Conservation (phyloP, 1,140 invertebrate genomes). For the Phthorimaea operculella region DNA sequence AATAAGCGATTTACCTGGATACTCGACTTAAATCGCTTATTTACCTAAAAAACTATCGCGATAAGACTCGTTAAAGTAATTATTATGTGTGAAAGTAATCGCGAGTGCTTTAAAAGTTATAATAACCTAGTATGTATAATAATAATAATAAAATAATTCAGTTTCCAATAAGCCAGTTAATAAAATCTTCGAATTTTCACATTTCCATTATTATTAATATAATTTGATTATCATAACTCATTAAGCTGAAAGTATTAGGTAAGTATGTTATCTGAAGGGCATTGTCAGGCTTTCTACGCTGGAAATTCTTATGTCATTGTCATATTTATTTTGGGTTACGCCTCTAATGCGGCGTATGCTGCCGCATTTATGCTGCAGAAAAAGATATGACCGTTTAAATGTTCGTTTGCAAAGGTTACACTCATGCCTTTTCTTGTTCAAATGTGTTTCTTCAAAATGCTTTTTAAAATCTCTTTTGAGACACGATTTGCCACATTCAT, state of each 20-base stretch:
- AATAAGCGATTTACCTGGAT: too few relatives aligned
- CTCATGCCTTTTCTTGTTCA: conserved; percentile 12
- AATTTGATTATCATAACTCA: too few relatives aligned
- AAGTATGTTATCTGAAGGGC: background rate
- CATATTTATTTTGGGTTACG: background rate
- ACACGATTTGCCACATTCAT: conserved; percentile 17
- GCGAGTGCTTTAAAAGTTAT: too few relatives aligned
- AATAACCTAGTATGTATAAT: too few relatives aligned
- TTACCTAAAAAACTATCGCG: too few relatives aligned
- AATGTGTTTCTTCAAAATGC: conserved; percentile 24
- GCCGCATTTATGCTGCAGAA: conserved; percentile 17
- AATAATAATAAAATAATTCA: too few relatives aligned
- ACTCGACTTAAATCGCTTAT: too few relatives aligned
- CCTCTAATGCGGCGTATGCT: background rate
- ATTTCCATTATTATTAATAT: too few relatives aligned
- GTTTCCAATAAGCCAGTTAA: too few relatives aligned
- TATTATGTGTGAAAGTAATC: too few relatives aligned
- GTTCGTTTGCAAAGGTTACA: conserved; percentile 24
- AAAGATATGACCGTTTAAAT: conserved; percentile 21
- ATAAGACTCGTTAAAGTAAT: too few relatives aligned
- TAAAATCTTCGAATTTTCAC: too few relatives aligned
- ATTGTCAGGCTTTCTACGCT: background rate
- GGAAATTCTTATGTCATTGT: background rate
- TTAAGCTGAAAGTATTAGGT: background rate
- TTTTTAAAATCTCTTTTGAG: conserved; percentile 24